Conservation (phyloP, 2,113 vertebrate genomes). For the Galeopterus variegatus region DNA sequence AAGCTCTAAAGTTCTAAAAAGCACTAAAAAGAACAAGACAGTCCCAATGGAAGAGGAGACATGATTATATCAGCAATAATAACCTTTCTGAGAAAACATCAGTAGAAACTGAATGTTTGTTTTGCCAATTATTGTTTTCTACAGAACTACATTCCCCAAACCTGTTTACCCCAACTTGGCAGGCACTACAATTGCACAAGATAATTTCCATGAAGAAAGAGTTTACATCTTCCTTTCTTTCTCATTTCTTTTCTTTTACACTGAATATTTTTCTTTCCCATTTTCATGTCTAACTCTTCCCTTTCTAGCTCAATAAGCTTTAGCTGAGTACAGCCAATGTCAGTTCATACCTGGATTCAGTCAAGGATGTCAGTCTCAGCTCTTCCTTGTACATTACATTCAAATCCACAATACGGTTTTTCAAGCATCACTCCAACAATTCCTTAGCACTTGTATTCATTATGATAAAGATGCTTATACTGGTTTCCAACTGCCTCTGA, state of each 20-base stretch:
- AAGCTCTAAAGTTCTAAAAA: not conserved
- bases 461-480: not conserved
- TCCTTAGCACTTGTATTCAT: not conserved
- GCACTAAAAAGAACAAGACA: not conserved
- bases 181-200: not conserved
- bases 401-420: not conserved
- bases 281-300: slow-evolving; percentile 6
- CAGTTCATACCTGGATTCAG: not conserved
- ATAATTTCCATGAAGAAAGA: not conserved
- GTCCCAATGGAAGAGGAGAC: not conserved
- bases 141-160: slow-evolving; percentile 16
- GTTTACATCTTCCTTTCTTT: not conserved
- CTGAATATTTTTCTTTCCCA: not conserved
- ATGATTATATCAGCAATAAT: not conserved
- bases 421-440: not conserved
- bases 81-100: not conserved
- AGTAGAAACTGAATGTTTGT: not conserved
- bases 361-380: not conserved
- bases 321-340: not conserved
- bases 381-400: not conserved
- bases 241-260: not conserved
- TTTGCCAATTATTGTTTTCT: not conserved
- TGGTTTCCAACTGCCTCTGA: not conserved
- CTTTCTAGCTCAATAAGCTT: not conserved
- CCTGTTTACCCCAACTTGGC: not conserved